Percentiles rank a stretch among this genome's conserved stretches.
phyloP scores from a whole-genome alignment of 1,140 invertebrate species.

The Brachionus sp. region DNA sequence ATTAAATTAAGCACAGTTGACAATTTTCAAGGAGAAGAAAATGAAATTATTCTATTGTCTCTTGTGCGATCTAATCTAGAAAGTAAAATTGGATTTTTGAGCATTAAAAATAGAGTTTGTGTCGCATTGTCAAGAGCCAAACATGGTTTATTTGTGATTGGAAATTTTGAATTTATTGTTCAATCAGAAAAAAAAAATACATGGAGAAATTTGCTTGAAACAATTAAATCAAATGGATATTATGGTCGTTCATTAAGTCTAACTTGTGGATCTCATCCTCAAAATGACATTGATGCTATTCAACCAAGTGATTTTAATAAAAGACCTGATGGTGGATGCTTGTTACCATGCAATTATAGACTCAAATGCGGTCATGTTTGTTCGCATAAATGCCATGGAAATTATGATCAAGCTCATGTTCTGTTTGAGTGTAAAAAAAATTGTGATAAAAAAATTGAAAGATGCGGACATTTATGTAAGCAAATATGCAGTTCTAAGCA shows the following conservation, averaged over 20 bases:
- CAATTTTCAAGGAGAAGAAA: conserved; percentile 76
- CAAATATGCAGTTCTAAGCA: conserved; percentile 37
- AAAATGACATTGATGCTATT: conserved; percentile 49
- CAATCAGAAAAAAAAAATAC: conserved; percentile 49
- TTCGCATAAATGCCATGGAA: conserved; percentile 51
- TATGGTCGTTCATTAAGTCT: background rate
- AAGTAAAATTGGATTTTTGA: conserved; percentile 72
- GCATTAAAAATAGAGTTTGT: conserved; percentile 72
- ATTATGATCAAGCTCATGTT: conserved; percentile 1
- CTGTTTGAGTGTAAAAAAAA: conserved; percentile 50
- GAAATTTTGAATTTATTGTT: conserved; percentile 67
- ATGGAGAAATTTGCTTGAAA: conserved; percentile 53
- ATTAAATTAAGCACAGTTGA: conserved; percentile 45
- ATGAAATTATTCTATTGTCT: conserved; percentile 76
- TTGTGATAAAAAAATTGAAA: conserved; percentile 48
- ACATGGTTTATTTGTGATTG: conserved; percentile 67
- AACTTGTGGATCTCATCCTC: conserved; percentile 23
- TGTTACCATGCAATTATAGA: conserved; percentile 50
- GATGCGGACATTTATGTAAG: conserved; percentile 44
- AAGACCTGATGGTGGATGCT: conserved; percentile 60
- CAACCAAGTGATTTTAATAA: conserved; percentile 54
- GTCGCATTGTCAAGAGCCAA: conserved; percentile 77
- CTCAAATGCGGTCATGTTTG: conserved; percentile 57
- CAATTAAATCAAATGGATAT: background rate
- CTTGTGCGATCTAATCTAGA: conserved; percentile 71